phyloP scores from a whole-genome alignment of 1,140 invertebrate genomes.

The Bathynomus jamesi region DNA sequence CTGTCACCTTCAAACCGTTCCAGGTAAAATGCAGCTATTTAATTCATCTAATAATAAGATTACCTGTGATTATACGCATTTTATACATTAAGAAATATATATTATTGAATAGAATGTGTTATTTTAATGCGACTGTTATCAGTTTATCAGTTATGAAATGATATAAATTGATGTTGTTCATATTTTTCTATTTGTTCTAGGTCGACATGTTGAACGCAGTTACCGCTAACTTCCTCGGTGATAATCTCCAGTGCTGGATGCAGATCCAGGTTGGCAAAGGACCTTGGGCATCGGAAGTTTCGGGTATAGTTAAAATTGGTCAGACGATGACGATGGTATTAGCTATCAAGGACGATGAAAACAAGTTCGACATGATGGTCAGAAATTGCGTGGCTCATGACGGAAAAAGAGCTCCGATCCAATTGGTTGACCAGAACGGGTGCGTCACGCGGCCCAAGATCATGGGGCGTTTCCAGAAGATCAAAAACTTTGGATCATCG shows the following conservation, averaged over 20 bases:
- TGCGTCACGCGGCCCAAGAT: conserved; percentile 87
- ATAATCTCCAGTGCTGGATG: conserved; percentile 94
- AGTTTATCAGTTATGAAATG: no score
- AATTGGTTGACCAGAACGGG: conserved; percentile 82
- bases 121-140: no score
- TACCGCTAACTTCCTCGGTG: conserved; percentile 86
- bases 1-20: conserved; percentile 86
- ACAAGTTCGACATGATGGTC: conserved; percentile 91
- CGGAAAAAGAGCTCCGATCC: conserved; percentile 76
- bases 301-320: conserved; percentile 88
- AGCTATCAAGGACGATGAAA: conserved; percentile 90
- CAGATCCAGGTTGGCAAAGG: conserved; percentile 85
- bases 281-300: conserved; percentile 88
- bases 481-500: conserved; percentile 88
- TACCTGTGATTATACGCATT: background rate
- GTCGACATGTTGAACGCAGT: conserved; percentile 90
- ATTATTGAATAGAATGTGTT: no score
- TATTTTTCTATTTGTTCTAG: conserved; percentile 33
- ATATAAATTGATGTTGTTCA: no score
- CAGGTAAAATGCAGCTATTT: conserved; percentile 44
- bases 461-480: conserved; percentile 88
- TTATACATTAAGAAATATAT: background rate
- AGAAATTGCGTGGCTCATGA: conserved; percentile 90
- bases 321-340: conserved; percentile 94
- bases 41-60: background rate